phyloP scores from a whole-genome alignment of 2,888 invertebrate genomes.

The Tenthredo livida region DNA sequence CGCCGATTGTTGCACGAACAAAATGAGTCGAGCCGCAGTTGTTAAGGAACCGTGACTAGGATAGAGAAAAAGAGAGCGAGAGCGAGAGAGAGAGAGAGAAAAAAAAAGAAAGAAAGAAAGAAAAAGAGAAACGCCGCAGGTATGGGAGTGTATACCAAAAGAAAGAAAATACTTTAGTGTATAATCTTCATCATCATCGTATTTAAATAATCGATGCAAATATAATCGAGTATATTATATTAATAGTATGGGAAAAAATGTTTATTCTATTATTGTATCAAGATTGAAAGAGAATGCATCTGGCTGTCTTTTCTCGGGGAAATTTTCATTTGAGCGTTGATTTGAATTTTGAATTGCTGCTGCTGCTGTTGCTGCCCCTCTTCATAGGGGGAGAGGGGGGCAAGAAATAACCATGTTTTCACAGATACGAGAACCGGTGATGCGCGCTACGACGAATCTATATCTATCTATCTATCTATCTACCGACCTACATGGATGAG shows the following conservation, averaged over 20 bases:
- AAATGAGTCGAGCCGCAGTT: constrained; percentile 28
- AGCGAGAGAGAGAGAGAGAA: too few relatives aligned
- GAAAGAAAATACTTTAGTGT: constrained; percentile 10
- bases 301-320: background rate
- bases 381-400: constrained; percentile 49
- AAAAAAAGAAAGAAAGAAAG: too few relatives aligned
- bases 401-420: constrained; percentile 65
- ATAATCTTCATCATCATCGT: constrained; percentile 27
- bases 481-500: constrained; percentile 38
- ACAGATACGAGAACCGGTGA: constrained; percentile 62
- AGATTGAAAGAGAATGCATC: background rate
- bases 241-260: constrained; percentile 27
- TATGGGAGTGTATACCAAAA: constrained; percentile 50
- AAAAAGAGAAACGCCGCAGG: constrained; percentile 38
- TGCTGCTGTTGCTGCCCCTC: too few relatives aligned
- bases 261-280: background rate
- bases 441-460: constrained; percentile 21
- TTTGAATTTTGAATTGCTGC: background rate
- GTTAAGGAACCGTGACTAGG: constrained; percentile 40
- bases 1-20: constrained; percentile 30
- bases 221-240: background rate
- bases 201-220: background rate
- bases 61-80: constrained; percentile 9
- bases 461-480: background rate
- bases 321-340: background rate